These are phyloP conservation scores for Hormaphis cornu DNA, from an alignment of 1,140 invertebrate genomes.

Conservation along the genomic window DNA sequence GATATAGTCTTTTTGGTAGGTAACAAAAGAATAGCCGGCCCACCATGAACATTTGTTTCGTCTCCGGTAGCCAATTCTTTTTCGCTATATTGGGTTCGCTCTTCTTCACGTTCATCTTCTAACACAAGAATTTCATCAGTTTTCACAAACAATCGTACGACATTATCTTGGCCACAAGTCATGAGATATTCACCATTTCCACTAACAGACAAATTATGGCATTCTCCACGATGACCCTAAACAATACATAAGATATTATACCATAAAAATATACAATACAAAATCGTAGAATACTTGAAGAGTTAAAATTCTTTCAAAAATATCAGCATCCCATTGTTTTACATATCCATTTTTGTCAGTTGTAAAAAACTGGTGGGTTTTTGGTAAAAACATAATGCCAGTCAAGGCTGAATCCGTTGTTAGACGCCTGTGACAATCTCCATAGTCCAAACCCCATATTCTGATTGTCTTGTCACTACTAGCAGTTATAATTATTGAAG, in stretches of 20 bases:
- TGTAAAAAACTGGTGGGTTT: conserved; percentile 89
- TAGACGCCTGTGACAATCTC: conserved; percentile 82
- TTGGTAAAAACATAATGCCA: conserved; percentile 74
- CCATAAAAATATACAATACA: background rate
- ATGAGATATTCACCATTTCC: conserved; percentile 70
- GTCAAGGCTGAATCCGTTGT: conserved; percentile 91
- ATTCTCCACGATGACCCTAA: conserved; percentile 69
- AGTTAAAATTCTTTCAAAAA: conserved; percentile 80
- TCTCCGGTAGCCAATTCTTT: conserved; percentile 62
- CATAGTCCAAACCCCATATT: conserved; percentile 98
- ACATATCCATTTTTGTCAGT: conserved; percentile 86
- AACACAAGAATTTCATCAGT: conserved; percentile 83
- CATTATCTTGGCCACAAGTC: conserved; percentile 79
- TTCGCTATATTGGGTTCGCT: conserved; percentile 61
- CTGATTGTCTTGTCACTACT: conserved; percentile 92
- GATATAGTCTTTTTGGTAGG: conserved; percentile 83
- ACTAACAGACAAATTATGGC: conserved; percentile 64
- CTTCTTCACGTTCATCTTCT: conserved; percentile 81
- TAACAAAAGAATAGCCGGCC: conserved; percentile 62
- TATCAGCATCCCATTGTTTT: conserved; percentile 96
- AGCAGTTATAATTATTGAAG: conserved; percentile 79
- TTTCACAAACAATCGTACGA: conserved; percentile 76
- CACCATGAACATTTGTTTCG: conserved; percentile 51
- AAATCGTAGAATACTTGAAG: conserved; percentile 56
- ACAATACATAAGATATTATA: conserved; percentile 33